Evolutionary conservation across 1,140 invertebrate species (phyloP), one percentile per base, ranked within the genome.

Genomic region (Drosophila parabipectinata): DNA sequence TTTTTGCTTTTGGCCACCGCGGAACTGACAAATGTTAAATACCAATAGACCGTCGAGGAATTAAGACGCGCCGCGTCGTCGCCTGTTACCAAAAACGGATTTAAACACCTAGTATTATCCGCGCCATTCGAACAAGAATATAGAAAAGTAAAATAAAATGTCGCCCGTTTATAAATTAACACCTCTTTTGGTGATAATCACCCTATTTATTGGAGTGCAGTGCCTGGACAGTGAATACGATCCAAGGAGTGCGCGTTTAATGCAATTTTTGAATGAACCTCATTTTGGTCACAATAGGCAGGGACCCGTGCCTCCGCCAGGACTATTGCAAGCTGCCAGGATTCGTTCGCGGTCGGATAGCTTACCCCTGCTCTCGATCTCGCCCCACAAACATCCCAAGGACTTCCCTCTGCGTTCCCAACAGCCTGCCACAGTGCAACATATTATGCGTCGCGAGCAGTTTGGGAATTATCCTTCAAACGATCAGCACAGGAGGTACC

Each of bases 1-100:
- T 82, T 85, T 82, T 88, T 73, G 74, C 82, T 79, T 88, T 79
- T 60, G 79, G 79, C 58, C 54, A 59, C 55, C 41, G 62, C 77
- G 50, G 50, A 60, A 54, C 56, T 48, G 58, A 56, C 66, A 60
- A 76, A 50, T 76, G 79, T 88, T 79, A 88, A 88, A 88, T 84
- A 71, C 67, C 64, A 62, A 77, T 73, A 74, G 79, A 79, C 83
- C 62, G 79, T 63, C 61, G 84, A 68, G 44, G 84, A 64, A 68
- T 52, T 57, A 61, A 79, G 83, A 79, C 83, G 77, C 44, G 44
- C 4, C 44, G 41, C 41, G 41, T 9, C 41, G 14, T 18, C 68
- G 68, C 64, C 74, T 37, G 58, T 28, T 55, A 55, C 63, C 54
- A 50, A 41, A 32, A 76, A 58, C 60, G 48, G n/a, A 57, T 61